Percentiles rank a stretch among this genome's conserved stretches.
Conservation (phyloP, 2,113 vertebrate species). For the Malaclemys terrapin region DNA sequence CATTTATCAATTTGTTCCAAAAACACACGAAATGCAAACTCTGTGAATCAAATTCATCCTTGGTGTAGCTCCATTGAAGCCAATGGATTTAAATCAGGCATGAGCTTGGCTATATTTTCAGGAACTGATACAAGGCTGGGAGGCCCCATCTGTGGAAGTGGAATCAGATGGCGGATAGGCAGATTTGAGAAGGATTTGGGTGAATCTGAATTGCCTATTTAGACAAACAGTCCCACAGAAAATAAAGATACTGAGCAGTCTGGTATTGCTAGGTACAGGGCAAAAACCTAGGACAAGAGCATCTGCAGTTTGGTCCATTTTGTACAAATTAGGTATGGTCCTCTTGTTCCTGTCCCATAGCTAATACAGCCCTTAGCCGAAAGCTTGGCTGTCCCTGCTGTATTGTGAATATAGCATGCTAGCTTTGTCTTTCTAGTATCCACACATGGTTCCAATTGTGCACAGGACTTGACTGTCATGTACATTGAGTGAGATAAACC, state of each 20-base stretch:
- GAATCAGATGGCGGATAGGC: not conserved
- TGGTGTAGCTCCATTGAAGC: not conserved
- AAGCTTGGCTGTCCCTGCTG: not conserved
- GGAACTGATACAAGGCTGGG: rapidly evolving
- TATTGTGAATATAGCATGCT: not conserved
- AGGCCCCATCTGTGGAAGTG: not conserved
- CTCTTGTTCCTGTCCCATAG: not conserved
- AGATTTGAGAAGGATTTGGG: not conserved
- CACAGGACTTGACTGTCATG: not conserved
- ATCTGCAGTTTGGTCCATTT: rapidly evolving
- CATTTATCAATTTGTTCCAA: not conserved
- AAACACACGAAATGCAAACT: not conserved
- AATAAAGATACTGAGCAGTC: not conserved
- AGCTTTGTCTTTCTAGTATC: not conserved
- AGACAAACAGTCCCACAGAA: not conserved
- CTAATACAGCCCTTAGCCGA: not conserved
- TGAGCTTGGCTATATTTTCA: rapidly evolving
- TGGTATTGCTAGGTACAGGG: not conserved
- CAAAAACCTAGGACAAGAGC: not conserved
- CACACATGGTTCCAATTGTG: not conserved
- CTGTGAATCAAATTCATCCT: not conserved
- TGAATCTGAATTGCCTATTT: rapidly evolving
- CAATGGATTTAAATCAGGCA: not conserved
- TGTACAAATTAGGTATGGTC: not conserved
- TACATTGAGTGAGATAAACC: not conserved